Evolutionary conservation across 1,140 invertebrate genomes (phyloP), one percentile per base, ranked within the genome.

Genomic region (Hycleus phaleratus): DNA sequence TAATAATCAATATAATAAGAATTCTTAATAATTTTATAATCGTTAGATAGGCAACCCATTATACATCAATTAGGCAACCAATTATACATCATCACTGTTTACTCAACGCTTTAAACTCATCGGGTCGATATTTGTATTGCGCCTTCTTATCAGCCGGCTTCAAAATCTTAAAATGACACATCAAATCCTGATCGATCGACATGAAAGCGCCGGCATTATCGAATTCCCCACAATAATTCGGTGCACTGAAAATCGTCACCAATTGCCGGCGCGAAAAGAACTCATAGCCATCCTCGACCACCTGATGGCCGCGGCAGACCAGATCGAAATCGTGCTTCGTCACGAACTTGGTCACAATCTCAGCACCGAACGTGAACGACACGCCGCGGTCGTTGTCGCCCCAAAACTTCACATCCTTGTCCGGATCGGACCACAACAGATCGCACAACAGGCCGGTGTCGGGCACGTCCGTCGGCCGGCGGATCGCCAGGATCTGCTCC

Each of bases 401-500:
- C 89, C 89, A 93, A 12, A 89, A 89, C 73, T 87, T 85, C 0
- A 87, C 86, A 71, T 90, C 88, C 74, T 88, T 93, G 69, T 94
- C 91, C 18, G 91, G 91, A 77, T 93, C 92, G 44, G 90, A 94
- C 92, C 92, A 95, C 45, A 95, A 75, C 54, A 95, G 77, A 73
- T 95, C 92, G 76, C 92, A 90, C 18, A 18, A 2, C 1, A 18
- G 18, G 79, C 91, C 91, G 70, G 89, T 92, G 71, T 95, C 91
- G 58, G 92, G 91, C 58, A 95, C 91, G 79, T 95, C 91, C 61
- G 90, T 93, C 43, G 93, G 92, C 68, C 93, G 80, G 88, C 93
- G 92, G 67, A 95, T 91, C 70, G 90, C 80, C 68, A 89, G 80
- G 60, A 95, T 93, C 76, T 95, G 91, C 76, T 97, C 94, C 93